Evolutionary conservation across 2,113 vertebrate genomes (phyloP).

Genomic region (Taxidea taxus): DNA sequence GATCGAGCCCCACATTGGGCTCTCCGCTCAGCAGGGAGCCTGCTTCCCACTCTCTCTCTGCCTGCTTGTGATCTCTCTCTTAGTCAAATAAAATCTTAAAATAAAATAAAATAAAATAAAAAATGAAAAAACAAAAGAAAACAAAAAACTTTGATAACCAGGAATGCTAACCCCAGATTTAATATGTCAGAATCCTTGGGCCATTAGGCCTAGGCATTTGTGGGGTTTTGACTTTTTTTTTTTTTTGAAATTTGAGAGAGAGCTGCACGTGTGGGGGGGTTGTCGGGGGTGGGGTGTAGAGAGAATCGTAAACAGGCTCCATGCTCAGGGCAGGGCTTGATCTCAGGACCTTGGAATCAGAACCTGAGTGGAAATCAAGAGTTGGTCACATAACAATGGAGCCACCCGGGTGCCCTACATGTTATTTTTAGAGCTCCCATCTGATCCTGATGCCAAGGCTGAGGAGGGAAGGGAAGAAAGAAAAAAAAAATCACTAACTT

Average conservation of each 20-base stretch:
- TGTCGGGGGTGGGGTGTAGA: no score
- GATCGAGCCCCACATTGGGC: no score
- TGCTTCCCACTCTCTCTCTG: no score
- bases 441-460: not conserved
- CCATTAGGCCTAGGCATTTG: not conserved
- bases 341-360: not conserved
- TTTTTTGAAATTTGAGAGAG: not conserved
- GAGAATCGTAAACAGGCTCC: not conserved
- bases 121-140: not conserved
- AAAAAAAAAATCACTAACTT: not conserved
- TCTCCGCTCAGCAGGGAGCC: no score
- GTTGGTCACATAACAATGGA: not conserved
- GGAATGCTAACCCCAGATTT: not conserved
- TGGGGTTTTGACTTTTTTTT: no score
- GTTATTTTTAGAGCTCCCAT: not conserved
- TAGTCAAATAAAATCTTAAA: no score
- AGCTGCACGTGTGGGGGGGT: accelerated
- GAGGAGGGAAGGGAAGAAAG: no score
- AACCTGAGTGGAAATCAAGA: not conserved
- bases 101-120: not conserved
- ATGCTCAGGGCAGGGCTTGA: not conserved
- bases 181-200: not conserved
- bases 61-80: no score
- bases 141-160: not conserved
- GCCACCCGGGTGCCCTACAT: not conserved